Percentiles rank a stretch among this genome's conserved stretches.
These are phyloP conservation scores for Lasioglossum leucozonium DNA, from an alignment of 2,888 invertebrate genomes.

Conservation along the genomic window DNA sequence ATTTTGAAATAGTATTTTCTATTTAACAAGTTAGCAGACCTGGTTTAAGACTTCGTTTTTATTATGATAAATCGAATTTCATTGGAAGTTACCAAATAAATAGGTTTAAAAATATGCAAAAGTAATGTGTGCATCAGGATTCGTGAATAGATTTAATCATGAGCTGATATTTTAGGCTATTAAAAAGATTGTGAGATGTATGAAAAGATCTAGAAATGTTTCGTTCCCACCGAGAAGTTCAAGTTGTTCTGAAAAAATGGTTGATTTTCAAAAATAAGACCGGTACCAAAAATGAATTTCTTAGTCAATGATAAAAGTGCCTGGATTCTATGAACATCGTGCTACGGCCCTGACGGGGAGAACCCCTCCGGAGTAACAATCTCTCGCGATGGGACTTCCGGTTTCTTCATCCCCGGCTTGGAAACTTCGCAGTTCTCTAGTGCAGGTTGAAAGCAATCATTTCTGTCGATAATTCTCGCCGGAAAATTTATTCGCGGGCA, in stretches of 20 bases:
- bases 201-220: background rate
- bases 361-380: background rate
- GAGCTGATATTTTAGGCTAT: too few relatives aligned
- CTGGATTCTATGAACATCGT: background rate
- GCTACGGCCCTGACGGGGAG: background rate
- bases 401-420: background rate
- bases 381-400: slow-evolving; percentile 8
- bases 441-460: slow-evolving; percentile 8
- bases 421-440: slow-evolving; percentile 1
- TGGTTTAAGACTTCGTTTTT: too few relatives aligned
- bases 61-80: too few relatives aligned
- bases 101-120: too few relatives aligned
- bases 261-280: too few relatives aligned
- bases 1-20: too few relatives aligned
- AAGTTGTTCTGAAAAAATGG: background rate
- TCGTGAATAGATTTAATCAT: too few relatives aligned
- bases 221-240: background rate
- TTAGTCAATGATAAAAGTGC: background rate
- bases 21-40: too few relatives aligned
- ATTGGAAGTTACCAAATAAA: too few relatives aligned
- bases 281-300: background rate
- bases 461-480: slow-evolving; percentile 1
- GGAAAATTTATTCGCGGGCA: slow-evolving; percentile 14
- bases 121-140: too few relatives aligned
- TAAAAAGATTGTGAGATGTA: background rate